A percentile compares a stretch with the other conserved stretches of the same genome.
Evolutionary conservation across 2,113 vertebrate species (phyloP).

Genomic region (human (Homo sapiens)): DNA sequence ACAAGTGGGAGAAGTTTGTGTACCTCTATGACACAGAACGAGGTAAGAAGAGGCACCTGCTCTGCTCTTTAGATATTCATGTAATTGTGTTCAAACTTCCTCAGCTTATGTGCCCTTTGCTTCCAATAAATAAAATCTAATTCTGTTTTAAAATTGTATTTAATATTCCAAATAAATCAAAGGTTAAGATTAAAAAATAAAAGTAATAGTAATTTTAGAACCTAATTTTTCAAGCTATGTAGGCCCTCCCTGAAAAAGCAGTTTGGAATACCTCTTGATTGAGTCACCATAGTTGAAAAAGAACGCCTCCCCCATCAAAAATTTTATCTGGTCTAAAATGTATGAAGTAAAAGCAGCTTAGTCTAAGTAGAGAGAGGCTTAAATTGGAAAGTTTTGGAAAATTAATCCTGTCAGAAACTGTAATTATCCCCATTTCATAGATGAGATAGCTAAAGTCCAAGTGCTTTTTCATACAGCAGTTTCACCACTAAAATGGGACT

Average conservation of each 20-base stretch:
- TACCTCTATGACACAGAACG: constrained; percentile 98
- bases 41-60: constrained; percentile 87
- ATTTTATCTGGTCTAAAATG: constrained; percentile 7
- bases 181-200: not conserved
- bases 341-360: not conserved
- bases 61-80: constrained; percentile 49
- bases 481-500: not conserved
- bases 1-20: constrained; percentile 98
- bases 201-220: constrained; percentile 20
- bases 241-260: not conserved
- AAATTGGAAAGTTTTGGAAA: not conserved
- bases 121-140: constrained; percentile 24
- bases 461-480: not conserved
- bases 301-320: not conserved
- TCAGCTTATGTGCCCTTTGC: not conserved
- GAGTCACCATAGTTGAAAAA: constrained; percentile 35
- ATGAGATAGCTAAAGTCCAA: constrained; percentile 10
- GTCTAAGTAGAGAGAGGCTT: not conserved
- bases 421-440: not conserved
- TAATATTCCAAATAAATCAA: constrained; percentile 37
- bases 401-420: not conserved
- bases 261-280: not conserved
- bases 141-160: not conserved
- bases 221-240: constrained; percentile 24
- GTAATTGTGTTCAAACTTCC: not conserved